phyloP scores from a whole-genome alignment of 2,113 vertebrate species.

The Coreoperca whiteheadi region DNA sequence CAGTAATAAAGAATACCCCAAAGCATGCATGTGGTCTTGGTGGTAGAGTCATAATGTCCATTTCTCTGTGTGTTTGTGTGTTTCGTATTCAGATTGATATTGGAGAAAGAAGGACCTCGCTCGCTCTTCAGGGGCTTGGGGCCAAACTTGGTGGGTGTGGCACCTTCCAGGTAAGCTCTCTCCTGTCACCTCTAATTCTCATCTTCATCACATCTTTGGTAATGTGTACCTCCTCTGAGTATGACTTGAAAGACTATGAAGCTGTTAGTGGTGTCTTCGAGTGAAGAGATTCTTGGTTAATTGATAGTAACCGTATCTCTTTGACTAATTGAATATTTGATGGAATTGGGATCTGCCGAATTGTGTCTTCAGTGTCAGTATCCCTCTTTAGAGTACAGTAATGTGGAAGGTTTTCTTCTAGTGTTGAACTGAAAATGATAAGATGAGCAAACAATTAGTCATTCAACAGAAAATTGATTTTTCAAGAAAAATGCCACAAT shows the following conservation, averaged over 20 bases:
- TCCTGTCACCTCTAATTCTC: background rate
- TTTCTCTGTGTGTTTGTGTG: slow-evolving; percentile 19
- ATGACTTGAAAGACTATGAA: background rate
- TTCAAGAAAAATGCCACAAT: background rate
- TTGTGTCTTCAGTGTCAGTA: background rate
- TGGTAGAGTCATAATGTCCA: background rate
- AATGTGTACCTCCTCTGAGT: background rate
- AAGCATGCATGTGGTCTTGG: no score
- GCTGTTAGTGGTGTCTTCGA: background rate
- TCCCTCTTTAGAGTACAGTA: background rate
- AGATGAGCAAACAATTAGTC: background rate
- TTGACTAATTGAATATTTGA: background rate
- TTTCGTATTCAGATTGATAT: slow-evolving; percentile 87
- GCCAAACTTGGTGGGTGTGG: slow-evolving; percentile 96
- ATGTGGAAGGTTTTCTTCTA: background rate
- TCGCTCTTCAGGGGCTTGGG: slow-evolving; percentile 97
- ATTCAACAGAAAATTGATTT: background rate
- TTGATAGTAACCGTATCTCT: background rate
- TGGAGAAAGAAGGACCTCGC: slow-evolving; percentile 97
- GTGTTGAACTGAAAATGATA: background rate
- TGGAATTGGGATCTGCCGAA: background rate
- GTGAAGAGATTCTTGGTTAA: background rate
- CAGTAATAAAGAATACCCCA: background rate
- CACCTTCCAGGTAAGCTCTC: slow-evolving; percentile 92
- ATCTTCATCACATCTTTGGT: background rate